Evolutionary conservation across 2,888 invertebrate species (phyloP).

Genomic region (Brenthis ino): DNA sequence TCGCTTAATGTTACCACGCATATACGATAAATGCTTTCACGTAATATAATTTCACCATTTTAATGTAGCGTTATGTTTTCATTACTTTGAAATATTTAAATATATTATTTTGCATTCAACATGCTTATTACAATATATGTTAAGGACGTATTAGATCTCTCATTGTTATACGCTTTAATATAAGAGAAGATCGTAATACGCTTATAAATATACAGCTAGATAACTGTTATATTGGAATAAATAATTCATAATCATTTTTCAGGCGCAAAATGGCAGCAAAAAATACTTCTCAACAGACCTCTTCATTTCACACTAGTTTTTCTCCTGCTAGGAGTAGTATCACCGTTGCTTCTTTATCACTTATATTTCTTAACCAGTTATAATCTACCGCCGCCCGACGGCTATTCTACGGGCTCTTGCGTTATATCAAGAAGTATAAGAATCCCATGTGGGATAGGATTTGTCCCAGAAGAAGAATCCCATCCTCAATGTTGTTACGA

Average conservation of each 20-base stretch:
- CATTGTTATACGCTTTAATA: background rate
- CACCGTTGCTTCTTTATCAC: slow-evolving; percentile 63
- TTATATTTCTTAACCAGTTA: slow-evolving; percentile 54
- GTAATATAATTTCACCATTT: too few species aligned
- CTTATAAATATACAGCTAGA: background rate
- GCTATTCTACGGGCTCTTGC: slow-evolving; percentile 69
- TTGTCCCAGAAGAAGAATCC: slow-evolving; percentile 59
- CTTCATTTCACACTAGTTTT: slow-evolving; percentile 55
- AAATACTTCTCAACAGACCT: slow-evolving; percentile 64
- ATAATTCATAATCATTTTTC: slow-evolving; percentile 41
- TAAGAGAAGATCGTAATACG: background rate
- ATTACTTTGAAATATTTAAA: too few species aligned
- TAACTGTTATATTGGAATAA: slow-evolving; percentile 12
- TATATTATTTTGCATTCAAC: too few species aligned
- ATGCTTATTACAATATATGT: background rate
- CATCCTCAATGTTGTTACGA: slow-evolving; percentile 79
- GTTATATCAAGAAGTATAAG: slow-evolving; percentile 55
- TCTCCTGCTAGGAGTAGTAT: slow-evolving; percentile 50
- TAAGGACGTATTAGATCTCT: background rate
- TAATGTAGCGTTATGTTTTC: too few species aligned
- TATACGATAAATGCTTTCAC: too few species aligned
- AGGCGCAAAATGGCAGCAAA: slow-evolving; percentile 70
- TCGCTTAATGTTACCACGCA: too few species aligned
- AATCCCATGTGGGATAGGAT: slow-evolving; percentile 65
- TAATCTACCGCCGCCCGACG: slow-evolving; percentile 60